Conservation (phyloP, 2,113 vertebrate genomes). For the Leptobrachium leishanense region DNA sequence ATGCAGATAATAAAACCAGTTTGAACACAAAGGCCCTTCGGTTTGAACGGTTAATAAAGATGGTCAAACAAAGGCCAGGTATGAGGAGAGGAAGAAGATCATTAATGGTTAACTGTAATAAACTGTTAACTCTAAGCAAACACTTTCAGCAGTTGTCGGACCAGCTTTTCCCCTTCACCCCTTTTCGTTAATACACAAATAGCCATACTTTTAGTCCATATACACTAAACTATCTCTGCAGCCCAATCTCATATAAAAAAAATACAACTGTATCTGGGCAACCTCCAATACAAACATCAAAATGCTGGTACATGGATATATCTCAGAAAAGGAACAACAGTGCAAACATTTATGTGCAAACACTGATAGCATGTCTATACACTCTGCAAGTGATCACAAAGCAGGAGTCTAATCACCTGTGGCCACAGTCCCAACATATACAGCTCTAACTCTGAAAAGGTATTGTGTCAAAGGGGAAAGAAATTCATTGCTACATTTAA, state of each 20-base stretch:
- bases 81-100: constrained; percentile 44
- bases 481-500: too few species aligned
- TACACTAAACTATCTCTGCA: constrained; percentile 17
- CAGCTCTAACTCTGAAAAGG: too few species aligned
- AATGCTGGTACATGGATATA: not conserved
- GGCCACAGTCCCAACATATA: too few species aligned
- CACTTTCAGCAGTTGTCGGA: constrained; percentile 3
- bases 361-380: not conserved
- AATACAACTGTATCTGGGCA: constrained; percentile 36
- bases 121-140: constrained; percentile 40
- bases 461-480: too few species aligned
- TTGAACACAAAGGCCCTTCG: constrained; percentile 32
- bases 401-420: too few species aligned
- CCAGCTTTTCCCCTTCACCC: not conserved
- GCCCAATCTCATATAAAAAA: constrained; percentile 16
- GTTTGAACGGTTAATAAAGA: constrained; percentile 39
- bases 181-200: not conserved
- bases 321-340: not conserved
- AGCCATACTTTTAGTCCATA: not conserved
- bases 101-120: constrained; percentile 43
- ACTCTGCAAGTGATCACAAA: not conserved
- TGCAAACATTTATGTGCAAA: not conserved
- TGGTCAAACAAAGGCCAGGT: constrained; percentile 38
- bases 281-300: constrained; percentile 28
- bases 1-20: constrained; percentile 36